Conservation (phyloP, 2,113 vertebrate genomes). For the Balaenoptera acutorostrata region DNA sequence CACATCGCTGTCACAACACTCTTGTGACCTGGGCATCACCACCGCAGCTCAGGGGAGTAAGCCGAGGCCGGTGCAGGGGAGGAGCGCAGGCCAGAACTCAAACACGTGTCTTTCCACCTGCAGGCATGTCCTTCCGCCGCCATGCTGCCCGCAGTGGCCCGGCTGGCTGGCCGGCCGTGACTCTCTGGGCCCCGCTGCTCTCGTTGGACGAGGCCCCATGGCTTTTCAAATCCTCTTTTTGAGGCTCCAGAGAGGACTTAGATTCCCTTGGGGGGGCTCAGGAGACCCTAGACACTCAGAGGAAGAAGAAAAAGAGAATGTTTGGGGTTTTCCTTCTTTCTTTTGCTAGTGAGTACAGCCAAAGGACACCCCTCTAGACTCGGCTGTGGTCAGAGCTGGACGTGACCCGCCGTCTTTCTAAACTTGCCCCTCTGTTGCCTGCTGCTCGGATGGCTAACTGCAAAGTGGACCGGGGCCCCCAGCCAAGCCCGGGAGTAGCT, state of each 20-base stretch:
- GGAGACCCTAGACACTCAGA: neutral
- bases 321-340: neutral
- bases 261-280: neutral
- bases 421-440: neutral
- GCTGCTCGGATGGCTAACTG: neutral
- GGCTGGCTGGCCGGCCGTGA: neutral
- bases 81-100: neutral
- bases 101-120: neutral
- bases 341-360: neutral
- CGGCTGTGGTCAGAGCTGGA: neutral
- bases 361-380: neutral
- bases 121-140: neutral
- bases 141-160: rapidly evolving
- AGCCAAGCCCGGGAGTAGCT: neutral
- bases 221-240: neutral
- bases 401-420: neutral
- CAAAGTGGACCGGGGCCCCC: neutral
- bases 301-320: neutral
- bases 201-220: neutral
- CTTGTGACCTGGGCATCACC: neutral
- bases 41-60: neutral
- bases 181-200: neutral
- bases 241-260: neutral
- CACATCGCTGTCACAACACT: neutral
- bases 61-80: neutral